Conservation (phyloP, 2,113 vertebrate genomes). For the Pseudopipra pipra region DNA sequence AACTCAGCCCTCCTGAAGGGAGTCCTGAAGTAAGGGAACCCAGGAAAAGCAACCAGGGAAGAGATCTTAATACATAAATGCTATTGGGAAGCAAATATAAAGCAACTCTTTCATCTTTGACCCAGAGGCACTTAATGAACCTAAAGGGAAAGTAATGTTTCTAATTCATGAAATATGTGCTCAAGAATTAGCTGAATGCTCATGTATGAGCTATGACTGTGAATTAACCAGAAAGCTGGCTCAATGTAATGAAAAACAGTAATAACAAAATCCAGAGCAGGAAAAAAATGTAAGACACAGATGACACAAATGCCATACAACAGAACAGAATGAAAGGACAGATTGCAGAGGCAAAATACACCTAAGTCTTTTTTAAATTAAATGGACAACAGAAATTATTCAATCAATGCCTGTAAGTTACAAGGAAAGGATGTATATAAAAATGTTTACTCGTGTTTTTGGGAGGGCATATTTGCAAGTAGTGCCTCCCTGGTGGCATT, state of each 20-base stretch:
- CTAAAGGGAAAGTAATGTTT: background rate
- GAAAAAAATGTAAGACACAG: background rate
- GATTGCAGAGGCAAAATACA: background rate
- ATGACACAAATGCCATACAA: background rate
- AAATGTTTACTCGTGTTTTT: background rate
- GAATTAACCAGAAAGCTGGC: constrained; percentile 36
- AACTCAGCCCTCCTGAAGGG: background rate
- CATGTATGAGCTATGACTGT: background rate
- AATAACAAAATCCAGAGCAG: background rate
- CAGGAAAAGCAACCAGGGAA: background rate
- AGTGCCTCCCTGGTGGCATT: background rate
- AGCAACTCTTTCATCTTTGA: background rate
- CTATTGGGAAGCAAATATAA: background rate
- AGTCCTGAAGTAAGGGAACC: background rate
- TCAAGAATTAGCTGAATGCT: background rate
- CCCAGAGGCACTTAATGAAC: background rate
- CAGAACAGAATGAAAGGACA: background rate
- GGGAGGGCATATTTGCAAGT: background rate
- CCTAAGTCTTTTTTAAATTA: background rate
- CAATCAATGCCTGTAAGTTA: background rate
- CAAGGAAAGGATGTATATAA: background rate
- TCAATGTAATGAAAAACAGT: background rate
- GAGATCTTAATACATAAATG: background rate
- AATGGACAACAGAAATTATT: background rate
- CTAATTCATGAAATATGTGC: background rate